phyloP scores from a whole-genome alignment of 2,888 invertebrate genomes.

The Aporophyla lueneburgensis region DNA sequence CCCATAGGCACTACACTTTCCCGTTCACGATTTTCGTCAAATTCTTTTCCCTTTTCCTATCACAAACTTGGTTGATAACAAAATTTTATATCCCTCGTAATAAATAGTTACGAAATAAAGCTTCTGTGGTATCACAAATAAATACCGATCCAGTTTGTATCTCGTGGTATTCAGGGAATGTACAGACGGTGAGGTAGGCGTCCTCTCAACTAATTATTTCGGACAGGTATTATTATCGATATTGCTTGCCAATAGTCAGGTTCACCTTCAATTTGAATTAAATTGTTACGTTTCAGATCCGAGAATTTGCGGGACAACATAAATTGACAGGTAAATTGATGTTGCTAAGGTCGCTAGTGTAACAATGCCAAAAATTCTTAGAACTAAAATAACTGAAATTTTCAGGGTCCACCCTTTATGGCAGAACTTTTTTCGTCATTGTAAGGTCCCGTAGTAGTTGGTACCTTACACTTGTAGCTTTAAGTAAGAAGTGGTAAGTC shows the following conservation, averaged over 20 bases:
- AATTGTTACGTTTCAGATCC: slow-evolving; percentile 19
- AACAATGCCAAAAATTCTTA: background rate
- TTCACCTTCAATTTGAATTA: slow-evolving; percentile 34
- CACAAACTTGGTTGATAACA: slow-evolving; percentile 24
- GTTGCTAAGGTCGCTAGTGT: background rate
- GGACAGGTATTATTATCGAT: slow-evolving; percentile 44
- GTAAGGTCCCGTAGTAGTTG: too few species aligned
- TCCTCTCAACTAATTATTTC: slow-evolving; percentile 43
- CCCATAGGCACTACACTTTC: slow-evolving; percentile 33
- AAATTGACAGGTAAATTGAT: slow-evolving; percentile 1
- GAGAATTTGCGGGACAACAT: slow-evolving; percentile 20
- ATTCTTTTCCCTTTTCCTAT: slow-evolving; percentile 26
- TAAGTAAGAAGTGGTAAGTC: too few species aligned
- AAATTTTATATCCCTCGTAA: slow-evolving; percentile 9
- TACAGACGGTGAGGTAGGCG: slow-evolving; percentile 8
- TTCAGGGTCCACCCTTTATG: too few species aligned
- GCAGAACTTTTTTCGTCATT: too few species aligned
- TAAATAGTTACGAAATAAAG: slow-evolving; percentile 37
- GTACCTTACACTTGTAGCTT: too few species aligned
- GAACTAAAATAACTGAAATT: slow-evolving; percentile 15
- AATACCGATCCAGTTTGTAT: slow-evolving; percentile 27
- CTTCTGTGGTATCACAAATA: slow-evolving; percentile 26
- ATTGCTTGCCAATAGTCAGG: slow-evolving; percentile 26
- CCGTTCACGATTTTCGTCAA: slow-evolving; percentile 28
- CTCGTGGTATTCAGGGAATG: slow-evolving; percentile 45